These are phyloP conservation scores for Silurus glanis DNA, from an alignment of 2,113 vertebrate genomes.

Conservation along the genomic window DNA sequence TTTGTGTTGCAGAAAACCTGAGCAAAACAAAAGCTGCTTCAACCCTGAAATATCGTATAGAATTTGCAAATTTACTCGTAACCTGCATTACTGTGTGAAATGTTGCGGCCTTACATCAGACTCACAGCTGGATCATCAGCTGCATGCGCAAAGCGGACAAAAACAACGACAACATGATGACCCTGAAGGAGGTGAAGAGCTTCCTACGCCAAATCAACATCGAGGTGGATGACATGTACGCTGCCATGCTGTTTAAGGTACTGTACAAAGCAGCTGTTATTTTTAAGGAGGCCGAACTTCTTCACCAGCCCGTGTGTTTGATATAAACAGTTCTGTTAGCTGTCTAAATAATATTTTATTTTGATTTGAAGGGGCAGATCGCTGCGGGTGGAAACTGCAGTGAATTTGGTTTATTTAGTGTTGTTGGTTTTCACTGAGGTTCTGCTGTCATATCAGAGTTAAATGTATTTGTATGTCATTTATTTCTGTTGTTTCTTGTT, in stretches of 20 bases:
- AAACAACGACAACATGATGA: slow-evolving; percentile 93
- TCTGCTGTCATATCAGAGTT: neutral
- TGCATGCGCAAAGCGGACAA: slow-evolving; percentile 93
- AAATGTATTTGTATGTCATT: neutral
- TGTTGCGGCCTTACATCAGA: slow-evolving; percentile 72
- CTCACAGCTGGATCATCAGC: slow-evolving; percentile 86
- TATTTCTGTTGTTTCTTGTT: neutral
- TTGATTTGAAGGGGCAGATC: neutral
- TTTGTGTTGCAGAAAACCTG: neutral
- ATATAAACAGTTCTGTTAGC: neutral
- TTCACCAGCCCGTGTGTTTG: neutral
- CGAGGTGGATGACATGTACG: slow-evolving; percentile 83
- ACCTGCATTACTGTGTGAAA: neutral
- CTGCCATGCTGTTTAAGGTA: slow-evolving; percentile 83
- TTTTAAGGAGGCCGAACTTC: too few species aligned
- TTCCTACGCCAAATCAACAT: slow-evolving; percentile 91
- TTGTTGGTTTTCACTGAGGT: neutral
- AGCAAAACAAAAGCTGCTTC: neutral
- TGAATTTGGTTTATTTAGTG: neutral
- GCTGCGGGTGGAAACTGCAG: neutral
- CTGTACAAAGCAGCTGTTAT: slow-evolving; percentile 61
- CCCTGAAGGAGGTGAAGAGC: slow-evolving; percentile 87
- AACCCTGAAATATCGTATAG: too few species aligned
- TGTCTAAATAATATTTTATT: neutral
- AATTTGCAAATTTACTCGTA: neutral